Conservation (phyloP, 92 coral and sea anemone genomes). For the Heteractis magnifica region DNA sequence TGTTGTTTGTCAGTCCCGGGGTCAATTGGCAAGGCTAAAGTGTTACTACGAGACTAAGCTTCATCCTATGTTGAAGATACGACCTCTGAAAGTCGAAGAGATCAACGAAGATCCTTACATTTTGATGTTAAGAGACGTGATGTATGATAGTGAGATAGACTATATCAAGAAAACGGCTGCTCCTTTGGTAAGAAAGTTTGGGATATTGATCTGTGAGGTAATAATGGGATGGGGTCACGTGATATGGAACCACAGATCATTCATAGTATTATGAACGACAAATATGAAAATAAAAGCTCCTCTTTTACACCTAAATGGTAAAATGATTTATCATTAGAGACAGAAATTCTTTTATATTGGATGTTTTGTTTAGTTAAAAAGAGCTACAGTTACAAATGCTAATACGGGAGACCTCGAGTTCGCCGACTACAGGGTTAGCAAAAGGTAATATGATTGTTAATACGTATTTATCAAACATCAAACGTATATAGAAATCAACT, state of each 20-base stretch:
- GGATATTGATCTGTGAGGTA: neutral
- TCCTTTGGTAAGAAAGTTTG: slow-evolving; percentile 64
- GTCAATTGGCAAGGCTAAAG: slow-evolving; percentile 51
- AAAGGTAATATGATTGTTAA: slow-evolving; percentile 48
- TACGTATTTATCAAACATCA: neutral
- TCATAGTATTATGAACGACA: too few relatives aligned
- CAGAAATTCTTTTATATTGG: neutral
- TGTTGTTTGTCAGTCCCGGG: slow-evolving; percentile 45
- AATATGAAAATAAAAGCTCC: neutral
- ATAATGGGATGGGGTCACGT: neutral
- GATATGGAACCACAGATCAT: too few relatives aligned
- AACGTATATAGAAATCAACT: neutral
- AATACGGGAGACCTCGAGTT: slow-evolving; percentile 60
- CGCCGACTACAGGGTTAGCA: slow-evolving; percentile 84
- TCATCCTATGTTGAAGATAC: slow-evolving; percentile 59
- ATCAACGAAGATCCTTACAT: slow-evolving; percentile 77
- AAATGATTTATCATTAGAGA: too few relatives aligned
- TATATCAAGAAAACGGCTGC: slow-evolving; percentile 64
- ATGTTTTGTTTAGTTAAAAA: slow-evolving; percentile 49
- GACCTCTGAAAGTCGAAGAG: slow-evolving; percentile 83
- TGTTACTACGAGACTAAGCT: slow-evolving; percentile 65
- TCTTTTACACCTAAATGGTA: too few relatives aligned
- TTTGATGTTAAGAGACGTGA: slow-evolving; percentile 63
- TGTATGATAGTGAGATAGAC: slow-evolving; percentile 80
- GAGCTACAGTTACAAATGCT: slow-evolving; percentile 78